Evolutionary conservation across 2,113 vertebrate species (phyloP), one percentile per base, ranked within the genome.

Genomic region (Gymnogyps californianus): DNA sequence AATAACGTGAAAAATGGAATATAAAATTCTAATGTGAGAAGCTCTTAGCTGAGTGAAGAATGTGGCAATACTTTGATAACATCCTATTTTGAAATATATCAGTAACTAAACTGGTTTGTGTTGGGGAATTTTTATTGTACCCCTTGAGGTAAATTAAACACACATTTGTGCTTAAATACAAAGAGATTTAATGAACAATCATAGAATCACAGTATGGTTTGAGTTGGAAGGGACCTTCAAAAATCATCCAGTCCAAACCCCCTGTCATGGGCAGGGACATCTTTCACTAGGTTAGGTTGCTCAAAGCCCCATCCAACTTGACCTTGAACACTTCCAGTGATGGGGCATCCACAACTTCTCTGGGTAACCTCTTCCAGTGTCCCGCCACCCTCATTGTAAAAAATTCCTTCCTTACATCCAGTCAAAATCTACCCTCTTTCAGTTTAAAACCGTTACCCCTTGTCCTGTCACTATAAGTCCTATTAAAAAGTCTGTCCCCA

Each of bases 381-480:
- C 34, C 62, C 36, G 78, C 3, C 8, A 59, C 6, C 3, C 4
- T 26, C 18, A 20, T 0, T 0, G 2, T 31, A 42, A 69, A 46
- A 79, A 34, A 29, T 5, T 10, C 38, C 26, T 18, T 38, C 58
- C 7, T 31, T 49, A n/a, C 38, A 55, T 26, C 11, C 7, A 72
- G 2, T 3, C 1, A 46, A 55, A 47, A 9, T 71, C 42, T 42
- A 42, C 4, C 5, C 8, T 16, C 2, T 65, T 71, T 55, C 26
- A 38, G 6, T 47, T 76, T 52, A 69, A 75, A 86, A 46, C 7
- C 9, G 7, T 21, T 86, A 7, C 2, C 2, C 36, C 13, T 77
- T 58, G 10, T 31, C 25, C 7, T 44, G 12, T 25, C 31, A 31
- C 36, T 29, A 57, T 12, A 29, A 7, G 25, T 6, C 3, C 17